phyloP scores from a whole-genome alignment of 2,888 invertebrate species.

The Cremastinae sp. region DNA sequence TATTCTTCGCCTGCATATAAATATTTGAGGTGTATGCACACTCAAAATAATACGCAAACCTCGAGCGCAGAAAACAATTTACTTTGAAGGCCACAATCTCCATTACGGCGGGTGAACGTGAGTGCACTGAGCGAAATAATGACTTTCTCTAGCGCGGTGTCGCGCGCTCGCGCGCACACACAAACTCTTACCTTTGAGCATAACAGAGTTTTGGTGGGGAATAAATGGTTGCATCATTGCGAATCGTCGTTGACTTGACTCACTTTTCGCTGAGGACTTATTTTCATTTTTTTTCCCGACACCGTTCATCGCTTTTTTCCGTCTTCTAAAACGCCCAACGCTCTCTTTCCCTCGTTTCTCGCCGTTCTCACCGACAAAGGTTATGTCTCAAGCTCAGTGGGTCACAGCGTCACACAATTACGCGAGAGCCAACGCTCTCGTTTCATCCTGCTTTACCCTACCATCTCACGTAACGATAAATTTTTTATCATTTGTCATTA shows the following conservation, averaged over 20 bases:
- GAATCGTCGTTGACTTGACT: slow-evolving; percentile 60
- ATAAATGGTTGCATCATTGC: slow-evolving; percentile 66
- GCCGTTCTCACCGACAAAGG: slow-evolving; percentile 73
- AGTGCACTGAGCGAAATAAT: slow-evolving; percentile 73
- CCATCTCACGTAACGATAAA: background rate
- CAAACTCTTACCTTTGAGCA: slow-evolving; percentile 48
- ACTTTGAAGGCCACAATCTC: slow-evolving; percentile 80
- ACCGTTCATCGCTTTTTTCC: slow-evolving; percentile 22
- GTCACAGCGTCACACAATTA: slow-evolving; percentile 69
- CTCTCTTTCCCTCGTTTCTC: slow-evolving; percentile 13
- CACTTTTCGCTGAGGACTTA: slow-evolving; percentile 53
- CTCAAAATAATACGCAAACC: slow-evolving; percentile 56
- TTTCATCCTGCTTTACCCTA: slow-evolving; percentile 34
- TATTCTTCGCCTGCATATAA: background rate
- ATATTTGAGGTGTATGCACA: no score
- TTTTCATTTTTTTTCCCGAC: slow-evolving; percentile 35
- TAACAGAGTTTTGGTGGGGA: slow-evolving; percentile 39
- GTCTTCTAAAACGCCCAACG: background rate
- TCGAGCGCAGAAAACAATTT: slow-evolving; percentile 78
- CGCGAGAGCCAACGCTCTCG: slow-evolving; percentile 7
- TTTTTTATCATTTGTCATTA: background rate
- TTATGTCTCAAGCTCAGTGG: slow-evolving; percentile 80
- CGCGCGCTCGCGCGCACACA: slow-evolving; percentile 55
- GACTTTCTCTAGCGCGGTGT: slow-evolving; percentile 77
- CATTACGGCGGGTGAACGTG: slow-evolving; percentile 76